Evolutionary conservation across 1,140 invertebrate genomes (phyloP), one percentile per base, ranked within the genome.

Genomic region (Apocrypta bakeri): DNA sequence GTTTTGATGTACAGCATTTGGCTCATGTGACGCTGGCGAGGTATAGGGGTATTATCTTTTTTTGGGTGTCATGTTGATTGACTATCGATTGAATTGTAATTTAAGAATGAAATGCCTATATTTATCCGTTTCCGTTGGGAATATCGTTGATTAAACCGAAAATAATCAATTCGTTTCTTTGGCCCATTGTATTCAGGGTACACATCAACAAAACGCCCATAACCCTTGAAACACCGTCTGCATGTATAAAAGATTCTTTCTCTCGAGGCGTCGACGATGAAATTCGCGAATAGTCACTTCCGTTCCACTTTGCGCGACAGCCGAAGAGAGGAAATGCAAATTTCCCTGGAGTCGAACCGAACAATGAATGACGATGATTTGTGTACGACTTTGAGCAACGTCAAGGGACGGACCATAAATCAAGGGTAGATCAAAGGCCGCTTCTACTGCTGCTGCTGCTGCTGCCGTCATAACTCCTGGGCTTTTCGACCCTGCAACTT

Each of bases 251-350:
- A 56, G 48, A n/a, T 0, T n/a, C 48, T 56, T 17, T 56, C 21
- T 56, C 21, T n/a, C 21, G 17, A 56, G 48, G 48, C 21, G 48
- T n/a, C 17, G n/a, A 56, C 21, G 48, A 56, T n/a, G 48, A 56
- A n/a, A 56, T 56, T 66, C 64, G 64, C 64, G 64, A 66, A 27
- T 29, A 29, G 25, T 24, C 25, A 27, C 8, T 74, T 74, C 72
- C 72, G 72, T 21, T 74, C 40, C 21, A 61, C 42, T n/a, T 12
- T 17, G 8, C 40, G 24, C 14, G 40, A 29, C n/a, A n/a, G n/a
- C n/a, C n/a, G n/a, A n/a, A n/a, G n/a, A n/a, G n/a, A 29, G 73
- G 21, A 31, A 63, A 75, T 75, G 73, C 29, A 75, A 75, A 75
- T 75, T 29, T 33, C 42, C 42, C 42, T 17, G 42, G 42, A 12